Conservation (phyloP, 2,888 invertebrate species). For the Drosophila vallismaia region DNA sequence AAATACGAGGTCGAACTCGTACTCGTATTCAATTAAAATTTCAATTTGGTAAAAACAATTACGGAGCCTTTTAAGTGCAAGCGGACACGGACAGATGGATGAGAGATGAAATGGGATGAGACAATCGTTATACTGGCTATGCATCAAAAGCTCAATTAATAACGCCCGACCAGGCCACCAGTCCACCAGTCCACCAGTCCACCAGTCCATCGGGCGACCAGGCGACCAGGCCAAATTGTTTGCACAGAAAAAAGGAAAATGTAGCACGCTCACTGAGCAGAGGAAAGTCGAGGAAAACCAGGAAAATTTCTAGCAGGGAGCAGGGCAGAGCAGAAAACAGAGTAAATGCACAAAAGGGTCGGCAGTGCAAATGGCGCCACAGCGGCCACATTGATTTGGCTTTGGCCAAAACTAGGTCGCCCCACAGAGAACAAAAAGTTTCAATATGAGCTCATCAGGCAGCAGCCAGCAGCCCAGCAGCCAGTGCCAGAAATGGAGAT, state of each 20-base stretch:
- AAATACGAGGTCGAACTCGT: slow-evolving; percentile 23
- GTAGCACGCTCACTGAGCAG: slow-evolving; percentile 1
- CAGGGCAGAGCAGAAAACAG: slow-evolving; percentile 29
- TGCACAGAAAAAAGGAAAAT: slow-evolving; percentile 20
- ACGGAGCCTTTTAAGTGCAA: slow-evolving; percentile 52
- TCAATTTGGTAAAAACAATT: slow-evolving; percentile 61
- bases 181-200: slow-evolving; percentile 63
- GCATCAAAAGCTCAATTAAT: slow-evolving; percentile 73
- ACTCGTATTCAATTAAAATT: slow-evolving; percentile 68
- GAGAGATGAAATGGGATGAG: slow-evolving; percentile 41
- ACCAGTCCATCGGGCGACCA: slow-evolving; percentile 38
- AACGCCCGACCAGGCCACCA: slow-evolving; percentile 65
- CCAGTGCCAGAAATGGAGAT: slow-evolving; percentile 4
- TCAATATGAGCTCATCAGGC: slow-evolving; percentile 77
- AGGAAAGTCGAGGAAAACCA: slow-evolving; percentile 17
- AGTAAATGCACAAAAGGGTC: slow-evolving; percentile 66
- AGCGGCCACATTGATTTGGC: slow-evolving; percentile 80
- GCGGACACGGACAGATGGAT: slow-evolving; percentile 29
- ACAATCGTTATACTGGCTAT: slow-evolving; percentile 58
- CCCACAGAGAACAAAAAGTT: slow-evolving; percentile 63
- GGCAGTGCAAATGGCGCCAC: slow-evolving; percentile 74
- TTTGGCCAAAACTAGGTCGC: slow-evolving; percentile 79
- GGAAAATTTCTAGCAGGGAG: slow-evolving; percentile 35
- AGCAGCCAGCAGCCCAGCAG: slow-evolving; percentile 30
- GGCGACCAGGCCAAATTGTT: slow-evolving; percentile 58